A percentile compares a stretch with the other conserved stretches of the same genome.
Conservation (phyloP, 30 jellyfish, hydroid and myxozoan species). For the Catostylus mosaicus region DNA sequence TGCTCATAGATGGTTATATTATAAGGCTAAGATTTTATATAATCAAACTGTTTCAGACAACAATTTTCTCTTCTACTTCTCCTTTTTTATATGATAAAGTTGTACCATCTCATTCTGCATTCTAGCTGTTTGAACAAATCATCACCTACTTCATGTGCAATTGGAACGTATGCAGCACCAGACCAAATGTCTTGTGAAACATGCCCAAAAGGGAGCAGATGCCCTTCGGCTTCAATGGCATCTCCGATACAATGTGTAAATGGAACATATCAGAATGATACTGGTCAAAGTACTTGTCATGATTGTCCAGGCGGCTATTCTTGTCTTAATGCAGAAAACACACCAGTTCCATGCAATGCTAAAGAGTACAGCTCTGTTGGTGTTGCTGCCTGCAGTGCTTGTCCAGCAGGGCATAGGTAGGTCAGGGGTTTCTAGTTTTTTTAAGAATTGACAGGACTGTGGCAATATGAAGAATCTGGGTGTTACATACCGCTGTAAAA, state of each 20-base stretch:
- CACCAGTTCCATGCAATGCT: slow-evolving; percentile 63
- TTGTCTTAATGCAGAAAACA: slow-evolving; percentile 33
- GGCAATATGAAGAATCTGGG: too few relatives aligned
- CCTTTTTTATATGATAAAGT: too few relatives aligned
- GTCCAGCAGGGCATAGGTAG: slow-evolving; percentile 83
- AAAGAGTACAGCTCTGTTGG: slow-evolving; percentile 73
- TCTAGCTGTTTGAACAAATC: slow-evolving; percentile 59
- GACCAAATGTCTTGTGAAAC: slow-evolving; percentile 21
- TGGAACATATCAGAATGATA: slow-evolving; percentile 90
- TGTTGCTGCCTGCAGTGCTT: slow-evolving; percentile 37
- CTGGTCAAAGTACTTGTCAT: slow-evolving; percentile 59
- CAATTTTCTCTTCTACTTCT: too few relatives aligned
- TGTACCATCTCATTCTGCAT: background rate
- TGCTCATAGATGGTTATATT: too few relatives aligned
- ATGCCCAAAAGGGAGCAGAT: slow-evolving; percentile 75
- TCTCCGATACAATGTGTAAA: slow-evolving; percentile 59
- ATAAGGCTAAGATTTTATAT: too few relatives aligned
- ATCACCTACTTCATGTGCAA: slow-evolving; percentile 23
- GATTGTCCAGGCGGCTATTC: slow-evolving; percentile 86
- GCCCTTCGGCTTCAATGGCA: slow-evolving; percentile 58
- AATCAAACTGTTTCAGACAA: too few relatives aligned
- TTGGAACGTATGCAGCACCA: slow-evolving; percentile 50
- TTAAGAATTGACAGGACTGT: too few relatives aligned
- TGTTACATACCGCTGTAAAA: too few relatives aligned
- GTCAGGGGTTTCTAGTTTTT: background rate